Evolutionary conservation across 2,888 invertebrate genomes (phyloP).

Genomic region (Ditylenchus weischeri): DNA sequence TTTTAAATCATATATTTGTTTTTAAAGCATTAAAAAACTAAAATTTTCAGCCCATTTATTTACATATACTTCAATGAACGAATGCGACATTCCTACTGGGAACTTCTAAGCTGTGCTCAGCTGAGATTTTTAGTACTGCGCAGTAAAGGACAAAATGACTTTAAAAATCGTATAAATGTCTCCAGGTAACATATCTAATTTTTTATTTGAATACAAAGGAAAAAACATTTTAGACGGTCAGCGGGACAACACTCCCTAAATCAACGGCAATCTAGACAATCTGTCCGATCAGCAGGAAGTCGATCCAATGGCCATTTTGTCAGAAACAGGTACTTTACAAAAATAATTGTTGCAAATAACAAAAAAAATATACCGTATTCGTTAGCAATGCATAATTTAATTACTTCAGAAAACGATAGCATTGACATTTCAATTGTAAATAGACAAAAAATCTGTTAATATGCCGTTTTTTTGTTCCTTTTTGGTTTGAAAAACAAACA

Average conservation of each 20-base stretch:
- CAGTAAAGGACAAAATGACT: neutral
- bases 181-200: conserved; percentile 21
- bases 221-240: conserved; percentile 39
- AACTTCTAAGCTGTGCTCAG: conserved; percentile 46
- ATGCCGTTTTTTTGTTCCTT: no score
- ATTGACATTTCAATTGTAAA: no score
- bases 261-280: conserved; percentile 32
- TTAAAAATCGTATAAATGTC: conserved; percentile 26
- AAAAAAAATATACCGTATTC: no score
- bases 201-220: no score
- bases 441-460: no score
- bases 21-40: neutral
- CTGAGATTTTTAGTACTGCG: conserved; percentile 28
- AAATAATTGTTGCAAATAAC: no score
- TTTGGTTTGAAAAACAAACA: no score
- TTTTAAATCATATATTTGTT: neutral
- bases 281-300: conserved; percentile 40
- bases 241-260: conserved; percentile 37
- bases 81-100: conserved; percentile 52
- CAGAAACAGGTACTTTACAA: conserved; percentile 32
- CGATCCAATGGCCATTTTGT: conserved; percentile 51
- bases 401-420: no score
- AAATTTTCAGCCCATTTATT: conserved; percentile 37
- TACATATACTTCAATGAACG: conserved; percentile 56
- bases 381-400: no score